These are phyloP conservation scores for Mamestra configurata DNA, from an alignment of 1,140 invertebrate genomes.

Conservation along the genomic window DNA sequence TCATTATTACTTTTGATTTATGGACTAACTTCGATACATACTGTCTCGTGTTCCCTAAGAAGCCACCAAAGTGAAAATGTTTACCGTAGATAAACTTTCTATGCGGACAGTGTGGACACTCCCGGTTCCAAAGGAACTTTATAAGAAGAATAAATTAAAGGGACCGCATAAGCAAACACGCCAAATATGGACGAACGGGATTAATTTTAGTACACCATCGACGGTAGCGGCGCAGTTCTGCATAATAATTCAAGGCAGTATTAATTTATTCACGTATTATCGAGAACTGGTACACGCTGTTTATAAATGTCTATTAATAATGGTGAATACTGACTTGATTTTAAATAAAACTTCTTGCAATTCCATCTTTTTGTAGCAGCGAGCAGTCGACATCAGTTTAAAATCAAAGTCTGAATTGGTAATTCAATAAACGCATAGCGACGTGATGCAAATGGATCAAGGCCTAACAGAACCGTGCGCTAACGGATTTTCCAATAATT, in stretches of 20 bases:
- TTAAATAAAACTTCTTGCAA: background rate
- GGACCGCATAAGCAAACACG: conserved; percentile 52
- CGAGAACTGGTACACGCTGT: conserved; percentile 39
- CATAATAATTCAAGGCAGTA: conserved; percentile 58
- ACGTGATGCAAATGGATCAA: conserved; percentile 52
- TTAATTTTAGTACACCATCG: conserved; percentile 58
- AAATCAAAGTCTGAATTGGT: conserved; percentile 24
- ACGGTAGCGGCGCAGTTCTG: conserved; percentile 50
- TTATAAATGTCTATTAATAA: conserved; percentile 42
- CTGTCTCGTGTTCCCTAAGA: conserved; percentile 8
- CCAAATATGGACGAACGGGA: conserved; percentile 60
- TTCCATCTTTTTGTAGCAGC: background rate
- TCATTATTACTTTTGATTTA: conserved; percentile 42
- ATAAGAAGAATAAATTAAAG: conserved; percentile 59
- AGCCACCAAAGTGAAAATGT: conserved; percentile 46
- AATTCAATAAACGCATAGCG: conserved; percentile 45
- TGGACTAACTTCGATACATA: conserved; percentile 30
- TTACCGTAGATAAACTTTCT: conserved; percentile 52
- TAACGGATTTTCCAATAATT: conserved; percentile 62
- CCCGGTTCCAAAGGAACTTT: conserved; percentile 49
- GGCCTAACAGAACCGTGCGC: conserved; percentile 42
- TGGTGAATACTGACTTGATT: background rate
- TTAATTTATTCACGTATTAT: conserved; percentile 58
- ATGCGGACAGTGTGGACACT: conserved; percentile 42
- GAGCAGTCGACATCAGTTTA: background rate